Percentiles rank a stretch among this genome's conserved stretches.
phyloP scores from a whole-genome alignment of 2,113 vertebrate species.

The Coptodon rendalli region DNA sequence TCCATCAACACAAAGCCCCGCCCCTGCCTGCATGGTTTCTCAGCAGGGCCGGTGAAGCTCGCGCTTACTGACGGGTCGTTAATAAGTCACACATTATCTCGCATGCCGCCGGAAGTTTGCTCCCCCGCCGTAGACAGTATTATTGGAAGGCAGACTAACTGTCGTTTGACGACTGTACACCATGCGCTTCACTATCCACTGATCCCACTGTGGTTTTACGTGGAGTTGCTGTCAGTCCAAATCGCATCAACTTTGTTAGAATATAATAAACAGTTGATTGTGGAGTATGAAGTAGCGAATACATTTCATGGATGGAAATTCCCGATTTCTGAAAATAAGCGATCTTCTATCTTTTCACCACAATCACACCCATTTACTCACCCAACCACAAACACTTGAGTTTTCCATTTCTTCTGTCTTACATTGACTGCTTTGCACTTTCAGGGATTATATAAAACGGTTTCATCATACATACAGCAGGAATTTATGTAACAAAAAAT shows the following conservation, averaged over 20 bases:
- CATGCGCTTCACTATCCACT: not conserved
- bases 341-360: not conserved
- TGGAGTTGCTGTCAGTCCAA: not conserved
- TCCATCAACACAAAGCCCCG: not conserved
- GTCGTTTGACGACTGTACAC: not conserved
- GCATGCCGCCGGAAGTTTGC: not conserved
- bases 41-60: not conserved
- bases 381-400: not conserved
- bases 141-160: not conserved
- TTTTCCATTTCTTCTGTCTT: not conserved
- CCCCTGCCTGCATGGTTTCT: not conserved
- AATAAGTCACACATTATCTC: not conserved
- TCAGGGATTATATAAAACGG: not conserved
- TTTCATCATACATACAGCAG: not conserved
- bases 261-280: not conserved
- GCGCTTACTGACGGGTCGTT: rapidly evolving
- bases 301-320: not conserved
- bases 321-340: not conserved
- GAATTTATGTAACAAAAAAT: not conserved
- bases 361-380: not conserved
- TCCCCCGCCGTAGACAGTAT: not conserved
- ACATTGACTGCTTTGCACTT: not conserved
- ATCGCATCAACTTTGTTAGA: not conserved
- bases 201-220: not conserved
- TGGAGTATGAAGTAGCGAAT: not conserved